Percentiles rank a stretch among this genome's conserved stretches.
Conservation (phyloP, 2,113 vertebrate species). For the Pteropus alecto region DNA sequence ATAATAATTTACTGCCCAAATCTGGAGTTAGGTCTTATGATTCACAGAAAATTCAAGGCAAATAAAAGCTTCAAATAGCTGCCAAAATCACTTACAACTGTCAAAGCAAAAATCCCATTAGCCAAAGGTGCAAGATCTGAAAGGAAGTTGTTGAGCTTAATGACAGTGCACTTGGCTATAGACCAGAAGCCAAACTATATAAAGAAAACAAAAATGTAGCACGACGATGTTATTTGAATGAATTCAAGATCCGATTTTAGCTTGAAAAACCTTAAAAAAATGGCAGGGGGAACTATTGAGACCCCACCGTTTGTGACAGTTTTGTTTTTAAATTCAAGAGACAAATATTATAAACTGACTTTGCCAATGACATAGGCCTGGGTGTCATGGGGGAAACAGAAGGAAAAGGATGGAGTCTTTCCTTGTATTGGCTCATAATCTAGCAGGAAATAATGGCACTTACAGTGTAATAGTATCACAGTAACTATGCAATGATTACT, state of each 20-base stretch:
- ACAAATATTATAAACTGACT: background rate
- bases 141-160: background rate
- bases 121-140: background rate
- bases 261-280: background rate
- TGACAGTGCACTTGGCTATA: background rate
- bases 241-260: background rate
- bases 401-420: background rate
- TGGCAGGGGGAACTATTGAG: background rate
- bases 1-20: background rate
- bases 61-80: background rate
- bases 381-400: background rate
- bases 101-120: background rate
- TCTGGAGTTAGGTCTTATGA: background rate
- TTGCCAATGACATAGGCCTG: background rate
- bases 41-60: background rate
- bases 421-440: background rate
- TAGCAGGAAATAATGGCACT: background rate
- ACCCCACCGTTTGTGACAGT: background rate
- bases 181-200: background rate
- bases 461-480: background rate
- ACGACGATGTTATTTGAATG: background rate
- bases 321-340: background rate
- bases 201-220: background rate
- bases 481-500: background rate
- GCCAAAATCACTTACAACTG: background rate